Percentiles rank a stretch among this genome's conserved stretches.
phyloP scores from a whole-genome alignment of 2,888 invertebrate species.

The Notodonta dromedarius region DNA sequence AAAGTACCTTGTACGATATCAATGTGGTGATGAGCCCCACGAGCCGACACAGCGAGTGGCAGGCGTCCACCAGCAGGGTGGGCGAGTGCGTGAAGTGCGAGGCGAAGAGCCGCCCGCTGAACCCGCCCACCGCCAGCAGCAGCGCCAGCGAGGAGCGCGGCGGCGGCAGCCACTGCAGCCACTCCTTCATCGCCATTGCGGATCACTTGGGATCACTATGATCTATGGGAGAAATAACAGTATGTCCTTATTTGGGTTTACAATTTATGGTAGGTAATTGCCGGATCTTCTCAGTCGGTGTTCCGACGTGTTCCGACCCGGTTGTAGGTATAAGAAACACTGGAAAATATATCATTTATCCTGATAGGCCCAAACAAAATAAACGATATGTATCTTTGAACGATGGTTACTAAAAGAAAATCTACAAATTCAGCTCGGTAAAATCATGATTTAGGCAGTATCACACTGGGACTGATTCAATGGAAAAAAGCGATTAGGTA shows the following conservation, averaged over 20 bases:
- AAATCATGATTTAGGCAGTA: no score
- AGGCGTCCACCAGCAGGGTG: slow-evolving; percentile 95
- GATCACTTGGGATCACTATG: not conserved
- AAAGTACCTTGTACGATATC: slow-evolving; percentile 68
- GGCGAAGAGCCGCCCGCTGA: slow-evolving; percentile 92
- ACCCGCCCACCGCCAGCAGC: slow-evolving; percentile 89
- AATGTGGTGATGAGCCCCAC: slow-evolving; percentile 88
- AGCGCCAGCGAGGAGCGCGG: slow-evolving; percentile 91
- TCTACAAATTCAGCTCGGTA: not conserved
- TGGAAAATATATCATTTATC: no score
- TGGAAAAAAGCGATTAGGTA: no score
- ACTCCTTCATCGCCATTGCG: slow-evolving; percentile 90
- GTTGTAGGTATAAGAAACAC: no score
- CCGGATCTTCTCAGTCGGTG: no score
- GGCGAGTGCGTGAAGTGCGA: slow-evolving; percentile 96
- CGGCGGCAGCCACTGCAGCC: slow-evolving; percentile 88
- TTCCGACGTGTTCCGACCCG: no score
- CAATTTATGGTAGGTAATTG: no score
- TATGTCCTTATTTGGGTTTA: not conserved
- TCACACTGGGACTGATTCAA: no score
- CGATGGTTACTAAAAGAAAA: not conserved
- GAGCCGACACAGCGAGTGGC: slow-evolving; percentile 97
- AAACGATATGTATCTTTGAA: no score
- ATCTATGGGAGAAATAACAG: not conserved
- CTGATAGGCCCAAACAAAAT: no score